Conservation (phyloP, 2,888 invertebrate genomes). For the Colletes collaris region DNA sequence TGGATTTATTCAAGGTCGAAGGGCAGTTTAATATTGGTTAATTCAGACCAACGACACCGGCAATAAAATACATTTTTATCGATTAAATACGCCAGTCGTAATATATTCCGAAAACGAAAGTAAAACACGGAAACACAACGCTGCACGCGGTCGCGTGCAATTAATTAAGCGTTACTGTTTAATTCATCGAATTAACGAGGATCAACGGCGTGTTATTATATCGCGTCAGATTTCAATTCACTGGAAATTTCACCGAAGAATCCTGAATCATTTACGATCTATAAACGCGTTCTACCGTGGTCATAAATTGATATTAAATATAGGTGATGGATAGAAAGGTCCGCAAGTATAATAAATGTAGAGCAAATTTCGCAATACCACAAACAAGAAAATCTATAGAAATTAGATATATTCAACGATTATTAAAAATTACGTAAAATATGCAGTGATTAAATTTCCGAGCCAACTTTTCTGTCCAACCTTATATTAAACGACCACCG, state of each 20-base stretch:
- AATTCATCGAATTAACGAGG: conserved; percentile 10
- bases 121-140: background rate
- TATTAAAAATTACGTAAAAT: no score
- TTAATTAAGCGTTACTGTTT: conserved; percentile 4
- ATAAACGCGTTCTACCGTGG: background rate
- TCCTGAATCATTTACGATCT: background rate
- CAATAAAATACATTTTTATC: background rate
- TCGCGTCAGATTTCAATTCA: background rate
- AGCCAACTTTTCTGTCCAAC: no score
- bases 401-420: no score
- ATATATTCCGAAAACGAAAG: background rate
- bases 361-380: no score
- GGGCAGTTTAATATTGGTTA: no score
- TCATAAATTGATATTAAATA: conserved; percentile 25
- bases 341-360: no score
- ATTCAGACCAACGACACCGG: no score
- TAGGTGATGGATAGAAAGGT: no score
- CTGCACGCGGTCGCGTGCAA: background rate
- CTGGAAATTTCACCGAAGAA: background rate
- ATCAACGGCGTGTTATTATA: background rate
- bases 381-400: no score
- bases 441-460: no score
- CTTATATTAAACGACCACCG: background rate
- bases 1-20: no score
- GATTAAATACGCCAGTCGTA: background rate